Base-by-base conservation (phyloP, 2,113 vertebrate genomes). In the Monopterus albus region DNA sequence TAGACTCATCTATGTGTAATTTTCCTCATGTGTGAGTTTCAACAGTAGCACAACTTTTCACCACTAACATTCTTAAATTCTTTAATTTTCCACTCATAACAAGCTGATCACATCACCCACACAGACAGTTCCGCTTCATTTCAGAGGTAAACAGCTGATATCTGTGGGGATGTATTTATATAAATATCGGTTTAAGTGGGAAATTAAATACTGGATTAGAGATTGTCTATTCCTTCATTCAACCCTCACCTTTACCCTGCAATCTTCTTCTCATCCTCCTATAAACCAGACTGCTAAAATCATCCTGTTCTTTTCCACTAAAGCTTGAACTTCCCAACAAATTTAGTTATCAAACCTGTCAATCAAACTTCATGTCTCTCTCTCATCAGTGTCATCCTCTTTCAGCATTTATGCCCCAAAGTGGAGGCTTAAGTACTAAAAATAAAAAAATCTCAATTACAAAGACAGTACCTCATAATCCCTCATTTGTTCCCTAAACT, bases 161-260 rank as follows among this genome's bases (percentile, higher is more conserved):
- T 59, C 25, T 10, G 45, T 15, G 3, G 43, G 35, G 53, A 60
- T 25, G 33, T 25, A 50, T 56, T 51, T 25, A 0, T 65, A 43
- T 35, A 33, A 70, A 58, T 64, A 63, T 45, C 2, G 0, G n/a
- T 62, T 50, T 59, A 63, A 51, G 46, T 47, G 20, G 51, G 10
- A 56, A 72, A 75, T 69, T 72, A 46, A 60, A 75, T 51, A 65
- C 39, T 43, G 67, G 56, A 72, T 68, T 69, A 68, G 14, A 28
- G 67, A 47, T 72, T 63, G 67, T 71, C 7, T 52, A 50, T 10
- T 36, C 7, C 29, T 8, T 35, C 29, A 51, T 65, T 81, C 65
- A 52, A 39, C 65, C n/a, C 46, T 29, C 29, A 0, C 46, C 46
- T 51, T 65, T 72, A 72, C 42, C 51, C 39, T 71, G 18, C 64